Percentiles rank a stretch among this genome's conserved stretches.
phyloP scores from a whole-genome alignment of 2,113 vertebrate genomes.

The Paradoxurus hermaphroditus region DNA sequence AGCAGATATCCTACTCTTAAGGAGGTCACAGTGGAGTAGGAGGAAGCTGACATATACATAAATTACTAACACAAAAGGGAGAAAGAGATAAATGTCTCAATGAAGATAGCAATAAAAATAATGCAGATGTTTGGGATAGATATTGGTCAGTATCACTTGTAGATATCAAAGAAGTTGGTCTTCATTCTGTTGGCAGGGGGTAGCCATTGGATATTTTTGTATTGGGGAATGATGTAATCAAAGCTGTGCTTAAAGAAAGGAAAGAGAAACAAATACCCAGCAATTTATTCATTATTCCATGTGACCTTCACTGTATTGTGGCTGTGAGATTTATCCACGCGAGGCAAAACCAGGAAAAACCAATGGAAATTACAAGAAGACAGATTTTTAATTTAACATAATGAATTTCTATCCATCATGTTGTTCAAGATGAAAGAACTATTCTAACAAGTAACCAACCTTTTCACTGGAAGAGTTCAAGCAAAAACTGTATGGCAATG shows the following conservation, averaged over 20 bases:
- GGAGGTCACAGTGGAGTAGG: background rate
- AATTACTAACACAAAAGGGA: background rate
- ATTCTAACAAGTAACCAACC: background rate
- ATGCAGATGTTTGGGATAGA: background rate
- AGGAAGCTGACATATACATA: background rate
- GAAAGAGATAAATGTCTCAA: background rate
- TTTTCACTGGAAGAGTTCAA: background rate
- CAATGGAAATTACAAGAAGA: background rate
- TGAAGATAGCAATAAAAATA: slow-evolving; percentile 11
- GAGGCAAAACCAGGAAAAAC: background rate
- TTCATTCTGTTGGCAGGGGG: background rate
- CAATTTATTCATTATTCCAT: background rate
- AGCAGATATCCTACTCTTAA: background rate
- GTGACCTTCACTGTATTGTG: background rate
- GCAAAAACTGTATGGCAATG: background rate
- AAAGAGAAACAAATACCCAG: background rate
- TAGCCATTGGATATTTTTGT: background rate
- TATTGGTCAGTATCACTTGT: background rate
- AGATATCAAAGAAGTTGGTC: background rate
- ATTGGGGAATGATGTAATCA: background rate
- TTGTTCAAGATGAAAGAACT: background rate
- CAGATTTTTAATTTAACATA: slow-evolving; percentile 6
- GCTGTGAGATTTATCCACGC: background rate
- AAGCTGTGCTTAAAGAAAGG: background rate
- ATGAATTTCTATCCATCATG: background rate